Conservation (phyloP, 1,140 invertebrate species). For the Neodiprion pinetum region DNA sequence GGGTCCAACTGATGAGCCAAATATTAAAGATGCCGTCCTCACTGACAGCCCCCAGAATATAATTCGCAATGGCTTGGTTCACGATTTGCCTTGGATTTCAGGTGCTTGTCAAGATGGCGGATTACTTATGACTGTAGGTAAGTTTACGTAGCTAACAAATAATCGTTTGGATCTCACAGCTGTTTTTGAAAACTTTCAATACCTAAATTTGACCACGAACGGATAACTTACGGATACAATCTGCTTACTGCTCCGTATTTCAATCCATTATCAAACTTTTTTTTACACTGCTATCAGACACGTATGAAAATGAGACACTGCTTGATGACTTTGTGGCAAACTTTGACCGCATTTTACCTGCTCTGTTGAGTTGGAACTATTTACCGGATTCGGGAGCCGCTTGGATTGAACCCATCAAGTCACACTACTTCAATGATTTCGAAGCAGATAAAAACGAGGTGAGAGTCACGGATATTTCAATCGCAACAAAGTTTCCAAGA, state of each 20-base stretch:
- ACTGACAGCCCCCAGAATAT: slow-evolving; percentile 23
- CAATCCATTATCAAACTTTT: background rate
- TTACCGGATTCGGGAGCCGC: background rate
- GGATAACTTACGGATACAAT: too few relatives aligned
- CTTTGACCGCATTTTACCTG: background rate
- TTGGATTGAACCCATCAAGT: background rate
- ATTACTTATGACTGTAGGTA: background rate
- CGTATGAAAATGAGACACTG: too few relatives aligned
- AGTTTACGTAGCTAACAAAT: background rate
- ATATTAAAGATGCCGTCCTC: slow-evolving; percentile 25
- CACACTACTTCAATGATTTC: background rate
- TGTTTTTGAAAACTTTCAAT: background rate
- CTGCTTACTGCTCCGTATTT: background rate
- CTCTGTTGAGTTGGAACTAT: background rate
- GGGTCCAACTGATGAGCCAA: slow-evolving; percentile 28
- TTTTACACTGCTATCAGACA: background rate
- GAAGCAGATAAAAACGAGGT: background rate
- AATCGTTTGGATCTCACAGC: background rate
- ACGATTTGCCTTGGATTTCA: slow-evolving; percentile 28
- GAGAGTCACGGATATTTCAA: background rate
- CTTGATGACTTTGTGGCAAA: background rate
- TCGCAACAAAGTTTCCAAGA: background rate
- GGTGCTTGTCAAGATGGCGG: slow-evolving; percentile 28
- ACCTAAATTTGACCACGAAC: too few relatives aligned
- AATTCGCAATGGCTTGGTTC: slow-evolving; percentile 16